Evolutionary conservation across 2,113 vertebrate species (phyloP).

Genomic region (Silurus meridionalis): DNA sequence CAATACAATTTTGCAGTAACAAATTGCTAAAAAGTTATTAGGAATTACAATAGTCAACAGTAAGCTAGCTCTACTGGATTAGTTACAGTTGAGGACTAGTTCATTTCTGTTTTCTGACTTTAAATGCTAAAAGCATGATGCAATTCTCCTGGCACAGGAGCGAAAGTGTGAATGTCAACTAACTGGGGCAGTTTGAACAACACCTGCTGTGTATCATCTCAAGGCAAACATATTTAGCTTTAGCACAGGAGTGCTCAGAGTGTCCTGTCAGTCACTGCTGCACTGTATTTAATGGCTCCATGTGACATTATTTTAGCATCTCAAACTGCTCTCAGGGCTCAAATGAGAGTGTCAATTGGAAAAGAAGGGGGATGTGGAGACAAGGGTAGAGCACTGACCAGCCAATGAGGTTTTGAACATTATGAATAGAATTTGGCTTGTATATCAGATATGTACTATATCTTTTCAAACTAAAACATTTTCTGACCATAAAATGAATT

Average conservation of each 20-base stretch:
- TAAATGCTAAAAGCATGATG: not conserved
- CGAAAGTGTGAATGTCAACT: not conserved
- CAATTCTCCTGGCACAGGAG: not conserved
- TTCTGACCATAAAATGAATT: not conserved
- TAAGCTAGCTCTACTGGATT: not conserved
- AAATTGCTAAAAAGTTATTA: not conserved
- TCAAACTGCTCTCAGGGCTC: not conserved
- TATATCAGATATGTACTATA: not conserved
- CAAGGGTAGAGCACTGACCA: not conserved
- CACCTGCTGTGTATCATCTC: not conserved
- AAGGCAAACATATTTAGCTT: not conserved
- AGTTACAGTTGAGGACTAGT: not conserved
- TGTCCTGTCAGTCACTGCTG: not conserved
- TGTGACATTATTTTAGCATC: conserved; percentile 5
- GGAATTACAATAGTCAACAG: not conserved
- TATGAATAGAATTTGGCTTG: not conserved
- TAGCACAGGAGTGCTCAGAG: not conserved
- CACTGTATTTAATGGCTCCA: conserved; percentile 7
- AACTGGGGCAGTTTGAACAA: not conserved
- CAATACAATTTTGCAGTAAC: not conserved
- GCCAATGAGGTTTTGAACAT: not conserved
- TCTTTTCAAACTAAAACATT: not conserved
- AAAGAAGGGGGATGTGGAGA: not conserved
- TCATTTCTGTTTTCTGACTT: not conserved
- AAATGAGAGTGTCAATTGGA: conserved; percentile 12